Evolutionary conservation across 2,888 invertebrate genomes (phyloP), one percentile per base, ranked within the genome.

Genomic region (Cenopis cana): DNA sequence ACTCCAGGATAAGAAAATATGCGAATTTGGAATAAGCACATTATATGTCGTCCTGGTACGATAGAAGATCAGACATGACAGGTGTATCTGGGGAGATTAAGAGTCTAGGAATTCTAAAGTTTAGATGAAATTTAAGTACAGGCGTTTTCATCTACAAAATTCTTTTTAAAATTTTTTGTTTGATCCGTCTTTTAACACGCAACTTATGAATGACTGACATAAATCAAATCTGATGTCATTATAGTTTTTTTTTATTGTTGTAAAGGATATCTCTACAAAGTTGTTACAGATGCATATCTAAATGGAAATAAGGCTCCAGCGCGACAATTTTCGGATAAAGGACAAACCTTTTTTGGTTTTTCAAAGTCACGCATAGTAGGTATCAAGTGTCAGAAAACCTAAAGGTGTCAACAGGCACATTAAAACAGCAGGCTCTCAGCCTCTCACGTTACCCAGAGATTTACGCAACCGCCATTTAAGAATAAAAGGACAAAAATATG

Each of bases 401-500:
- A 49, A 24, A 29, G 18, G 64, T 38, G 64, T 54, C 52, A 64
- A n/a, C 20, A n/a, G 20, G 14, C 52, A 50, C 36, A 62, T 62
- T 50, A 52, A 62, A 62, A 54, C 64, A 64, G 64, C n/a, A 20
- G 64, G 54, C 64, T 54, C 52, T 64, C n/a, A 20, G 64, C 38
- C 64, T 54, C 52, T 64, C 64, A 38, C 59, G 59, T 55, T 68
- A 56, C 59, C 69, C 64, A 59, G 59, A 66, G 77, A 74, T 61
- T 38, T 71, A 68, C 59, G 60, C 57, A 17, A 71, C 24, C 18
- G 57, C 46, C 18, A 68, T 73, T 72, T 70, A 52, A 78, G 75
- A 71, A 60, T n/a, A 60, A 62, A 24, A 56, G 9, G 75, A 78
- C 76, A 79, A 69, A 79, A 82, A 84, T 82, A 82, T 81, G 79